phyloP scores from a whole-genome alignment of 2,113 vertebrate genomes.

The Pampusana beccarii region DNA sequence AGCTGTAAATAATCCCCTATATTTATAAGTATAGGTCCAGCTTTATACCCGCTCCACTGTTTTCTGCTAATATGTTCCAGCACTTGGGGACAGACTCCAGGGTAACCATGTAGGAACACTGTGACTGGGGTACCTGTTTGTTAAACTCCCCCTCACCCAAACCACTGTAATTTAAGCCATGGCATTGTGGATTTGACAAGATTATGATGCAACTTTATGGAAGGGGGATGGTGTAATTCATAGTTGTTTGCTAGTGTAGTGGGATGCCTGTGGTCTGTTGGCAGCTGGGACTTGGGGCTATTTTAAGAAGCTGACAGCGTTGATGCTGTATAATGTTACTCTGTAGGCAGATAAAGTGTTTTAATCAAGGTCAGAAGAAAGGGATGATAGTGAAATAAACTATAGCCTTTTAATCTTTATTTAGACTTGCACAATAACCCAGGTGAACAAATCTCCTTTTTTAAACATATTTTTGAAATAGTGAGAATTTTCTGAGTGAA shows the following conservation, averaged over 20 bases:
- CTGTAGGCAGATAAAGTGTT: conserved; percentile 9
- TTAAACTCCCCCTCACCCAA: background rate
- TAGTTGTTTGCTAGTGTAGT: background rate
- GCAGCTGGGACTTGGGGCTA: background rate
- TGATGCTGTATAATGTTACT: conserved; percentile 30
- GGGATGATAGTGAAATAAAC: background rate
- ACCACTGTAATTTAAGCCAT: background rate
- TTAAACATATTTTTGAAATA: background rate
- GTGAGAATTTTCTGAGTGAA: background rate
- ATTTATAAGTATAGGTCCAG: background rate
- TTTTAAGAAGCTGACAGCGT: conserved; percentile 24
- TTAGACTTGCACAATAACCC: background rate
- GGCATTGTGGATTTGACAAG: background rate
- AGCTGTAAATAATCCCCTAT: background rate
- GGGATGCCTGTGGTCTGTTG: background rate
- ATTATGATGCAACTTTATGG: background rate
- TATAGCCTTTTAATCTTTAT: background rate
- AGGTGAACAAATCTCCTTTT: background rate
- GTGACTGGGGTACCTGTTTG: background rate
- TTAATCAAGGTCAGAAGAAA: conserved; percentile 36
- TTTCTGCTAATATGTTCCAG: background rate
- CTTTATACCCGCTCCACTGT: background rate
- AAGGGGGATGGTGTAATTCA: background rate
- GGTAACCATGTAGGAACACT: background rate
- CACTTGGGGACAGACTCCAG: background rate